A percentile compares a stretch with the other conserved stretches of the same genome.
Conservation (phyloP, 2,888 invertebrate species). For the Polymixis flavicincta region DNA sequence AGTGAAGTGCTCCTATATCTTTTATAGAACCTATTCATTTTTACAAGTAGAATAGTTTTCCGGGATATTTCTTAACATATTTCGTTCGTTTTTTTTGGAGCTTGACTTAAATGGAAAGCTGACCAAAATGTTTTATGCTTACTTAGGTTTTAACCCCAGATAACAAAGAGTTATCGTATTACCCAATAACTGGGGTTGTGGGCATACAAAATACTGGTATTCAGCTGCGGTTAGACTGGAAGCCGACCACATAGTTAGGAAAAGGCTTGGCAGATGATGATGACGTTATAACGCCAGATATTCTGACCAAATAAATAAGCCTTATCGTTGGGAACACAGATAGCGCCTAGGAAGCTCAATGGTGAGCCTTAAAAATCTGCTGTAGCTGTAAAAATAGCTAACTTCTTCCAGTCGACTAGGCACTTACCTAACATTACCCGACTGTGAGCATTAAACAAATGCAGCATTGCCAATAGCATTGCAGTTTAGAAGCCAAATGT, state of each 20-base stretch:
- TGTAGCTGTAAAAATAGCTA: constrained; percentile 7
- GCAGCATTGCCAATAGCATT: constrained; percentile 42
- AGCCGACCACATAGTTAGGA: too few relatives aligned
- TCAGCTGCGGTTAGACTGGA: too few relatives aligned
- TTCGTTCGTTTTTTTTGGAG: not conserved
- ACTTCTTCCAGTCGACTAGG: constrained; percentile 21
- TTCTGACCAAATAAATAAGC: not conserved
- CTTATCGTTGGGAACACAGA: not conserved
- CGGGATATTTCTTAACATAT: not conserved
- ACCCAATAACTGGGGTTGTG: too few relatives aligned
- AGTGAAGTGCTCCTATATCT: not conserved
- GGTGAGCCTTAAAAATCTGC: constrained; percentile 17
- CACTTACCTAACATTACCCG: constrained; percentile 31
- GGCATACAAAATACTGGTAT: too few relatives aligned
- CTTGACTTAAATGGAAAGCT: not conserved
- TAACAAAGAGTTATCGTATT: not conserved
- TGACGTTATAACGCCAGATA: too few relatives aligned
- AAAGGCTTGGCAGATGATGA: too few relatives aligned
- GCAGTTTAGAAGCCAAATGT: constrained; percentile 41
- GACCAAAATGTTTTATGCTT: not conserved
- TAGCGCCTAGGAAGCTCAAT: not conserved
- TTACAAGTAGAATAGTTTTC: not conserved
- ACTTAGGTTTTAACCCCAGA: not conserved
- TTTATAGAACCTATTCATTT: not conserved
- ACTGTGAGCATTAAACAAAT: constrained; percentile 32